Evolutionary conservation across 2,797 vertebrate species (phyloP), one percentile per base, ranked within the genome.

Genomic region (Halcyon chelicuti): DNA sequence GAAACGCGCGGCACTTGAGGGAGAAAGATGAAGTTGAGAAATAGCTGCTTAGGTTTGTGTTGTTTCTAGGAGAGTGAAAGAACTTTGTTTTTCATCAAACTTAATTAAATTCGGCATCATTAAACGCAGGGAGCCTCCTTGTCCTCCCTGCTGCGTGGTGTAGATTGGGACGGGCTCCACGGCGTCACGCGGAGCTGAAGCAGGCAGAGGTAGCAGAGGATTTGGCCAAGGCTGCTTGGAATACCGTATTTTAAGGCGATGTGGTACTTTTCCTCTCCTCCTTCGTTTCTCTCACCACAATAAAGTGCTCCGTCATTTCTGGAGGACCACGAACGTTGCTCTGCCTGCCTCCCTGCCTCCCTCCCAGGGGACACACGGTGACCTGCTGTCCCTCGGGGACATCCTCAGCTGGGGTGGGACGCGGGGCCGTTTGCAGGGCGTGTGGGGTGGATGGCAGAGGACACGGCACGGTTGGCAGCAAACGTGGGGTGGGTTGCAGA

Each of bases 21-120:
- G 72, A 19, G 37, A 44, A 63, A 89, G 86, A 55, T 81, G 75
- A 49, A 86, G 86, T 16, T 73, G 88, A 61, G 78, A 55, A 97
- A 89, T 62, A 74, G 82, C 70, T 96, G 70, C 55, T 68, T 9
- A 35, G 79, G 54, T 31, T 88, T 8, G 14, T 46, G 68, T 22
- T 72, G 75, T 9, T 70, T 57, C 55, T 35, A 31, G 58, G 54
- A 26, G 78, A 86, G 82, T 68, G 22, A 42, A 58, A 86, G 47
- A 93, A 93, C 57, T 93, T 91, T 17, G 51, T 29, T 86, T 95
- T 90, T 54, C 73, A 66, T 84, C 86, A 58, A 88, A 94, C 66
- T 93, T 94, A 94, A 90, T 94, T 86, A 88, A 95, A 95, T 90
- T 51, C 79, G 15, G 76, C 66, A 5, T 54, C 42, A 10, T 93